Percentiles rank a stretch among this genome's conserved stretches.
Conservation (phyloP, 2,888 invertebrate species). For the Heliothis peltigera region DNA sequence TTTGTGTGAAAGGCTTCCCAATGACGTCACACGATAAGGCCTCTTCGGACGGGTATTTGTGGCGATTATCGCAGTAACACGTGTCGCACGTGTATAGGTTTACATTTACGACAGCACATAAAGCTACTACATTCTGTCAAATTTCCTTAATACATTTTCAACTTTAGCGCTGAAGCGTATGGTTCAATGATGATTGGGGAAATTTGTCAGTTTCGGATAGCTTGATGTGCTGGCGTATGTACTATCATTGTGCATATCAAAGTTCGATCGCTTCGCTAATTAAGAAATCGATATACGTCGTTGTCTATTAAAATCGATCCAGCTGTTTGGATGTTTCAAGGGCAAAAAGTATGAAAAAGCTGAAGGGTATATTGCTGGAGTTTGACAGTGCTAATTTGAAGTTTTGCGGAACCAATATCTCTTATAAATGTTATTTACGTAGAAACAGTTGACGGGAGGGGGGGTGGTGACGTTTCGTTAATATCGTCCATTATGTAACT, state of each 20-base stretch:
- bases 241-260: too few species aligned
- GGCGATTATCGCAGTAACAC: neutral
- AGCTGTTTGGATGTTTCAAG: neutral
- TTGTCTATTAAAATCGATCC: conserved; percentile 1
- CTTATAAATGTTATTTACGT: too few species aligned
- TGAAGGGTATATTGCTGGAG: neutral
- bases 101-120: too few species aligned
- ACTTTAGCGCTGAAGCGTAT: too few species aligned
- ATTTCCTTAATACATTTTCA: too few species aligned
- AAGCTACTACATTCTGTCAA: too few species aligned
- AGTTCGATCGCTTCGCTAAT: neutral
- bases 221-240: too few species aligned
- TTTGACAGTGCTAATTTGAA: neutral
- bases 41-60: conserved; percentile 10
- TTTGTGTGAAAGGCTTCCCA: conserved; percentile 47
- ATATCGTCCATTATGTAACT: too few species aligned
- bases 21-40: conserved; percentile 16
- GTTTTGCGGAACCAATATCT: neutral
- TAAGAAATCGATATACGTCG: neutral
- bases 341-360: neutral
- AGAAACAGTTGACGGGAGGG: too few species aligned
- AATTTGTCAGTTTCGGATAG: too few species aligned
- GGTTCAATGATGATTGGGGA: too few species aligned
- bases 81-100: conserved; percentile 1
- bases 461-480: too few species aligned